Evolutionary conservation across 2,797 vertebrate genomes (phyloP), one percentile per base, ranked within the genome.

Genomic region (Phoeniculus purpureus): DNA sequence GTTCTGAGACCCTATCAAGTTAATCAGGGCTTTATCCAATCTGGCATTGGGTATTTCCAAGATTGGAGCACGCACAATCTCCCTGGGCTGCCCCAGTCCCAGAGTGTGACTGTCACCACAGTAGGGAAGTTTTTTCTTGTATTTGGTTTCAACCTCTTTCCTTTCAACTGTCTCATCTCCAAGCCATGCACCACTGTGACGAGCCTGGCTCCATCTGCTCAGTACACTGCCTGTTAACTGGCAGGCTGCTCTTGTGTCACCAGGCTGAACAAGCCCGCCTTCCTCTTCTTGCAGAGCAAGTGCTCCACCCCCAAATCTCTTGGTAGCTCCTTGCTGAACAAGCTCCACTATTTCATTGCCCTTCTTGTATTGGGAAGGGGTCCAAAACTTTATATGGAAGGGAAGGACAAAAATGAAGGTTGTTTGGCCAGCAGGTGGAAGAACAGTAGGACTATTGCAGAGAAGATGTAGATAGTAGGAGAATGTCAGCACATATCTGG

Each of bases 211-310:
- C 17, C 0, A 1, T 6, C 21, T 51, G 43, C 54, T 81, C 27
- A 13, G 29, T 52, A 70, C 14, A 12, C 3, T 85, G 12, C 3
- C 75, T 34, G 8, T 62, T 27, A 20, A 47, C 20, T 29, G 68
- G 7, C 8, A 60, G 45, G 40, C 14, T 81, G 27, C 12, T 55
- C 4, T 37, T 37, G 21, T 0, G 0, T 82, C 43, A 47, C 5
- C 31, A 50, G 47, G 3, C 14, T 70, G 43, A 76, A 31, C 2
- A 17, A 80, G 12, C 7, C 15, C 64, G 67, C 5, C 23, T 75
- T 29, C 19, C 16, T 58, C n/a, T 52, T 51, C 26, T 84, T 31
- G 3, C 27, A 4, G 3, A 45, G 21, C 3, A 55, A 76, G 48
- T 5, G 34, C 19, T 81, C 40, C 77, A 83, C 2, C 26, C 23